Evolutionary conservation across 2,888 invertebrate species (phyloP).

Genomic region (Cosmopolites sordidus): DNA sequence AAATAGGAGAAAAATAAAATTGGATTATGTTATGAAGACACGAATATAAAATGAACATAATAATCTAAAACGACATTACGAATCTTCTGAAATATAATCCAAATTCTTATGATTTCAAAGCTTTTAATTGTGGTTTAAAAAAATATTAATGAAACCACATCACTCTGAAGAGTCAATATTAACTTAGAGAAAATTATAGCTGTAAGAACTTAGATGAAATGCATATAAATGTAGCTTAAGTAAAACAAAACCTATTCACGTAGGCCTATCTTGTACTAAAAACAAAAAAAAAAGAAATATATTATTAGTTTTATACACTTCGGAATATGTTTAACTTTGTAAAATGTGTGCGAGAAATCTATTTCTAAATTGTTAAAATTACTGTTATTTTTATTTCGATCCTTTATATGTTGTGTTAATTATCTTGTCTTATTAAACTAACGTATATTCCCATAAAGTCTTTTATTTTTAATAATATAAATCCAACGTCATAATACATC

Average conservation of each 20-base stretch:
- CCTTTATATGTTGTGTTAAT: slow-evolving; percentile 28
- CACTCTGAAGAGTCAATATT: slow-evolving; percentile 49
- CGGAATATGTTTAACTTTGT: slow-evolving; percentile 41
- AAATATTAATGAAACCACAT: slow-evolving; percentile 34
- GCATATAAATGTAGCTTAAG: slow-evolving; percentile 38
- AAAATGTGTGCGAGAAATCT: slow-evolving; percentile 32
- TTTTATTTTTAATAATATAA: slow-evolving; percentile 7
- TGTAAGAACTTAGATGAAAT: slow-evolving; percentile 38
- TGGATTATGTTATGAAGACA: no score
- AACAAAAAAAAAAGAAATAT: slow-evolving; percentile 32
- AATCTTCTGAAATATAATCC: slow-evolving; percentile 5
- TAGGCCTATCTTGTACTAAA: slow-evolving; percentile 47
- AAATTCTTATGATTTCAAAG: slow-evolving; percentile 28
- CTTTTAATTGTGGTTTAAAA: slow-evolving; percentile 38
- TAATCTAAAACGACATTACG: neutral
- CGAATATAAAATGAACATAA: no score
- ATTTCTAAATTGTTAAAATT: slow-evolving; percentile 30
- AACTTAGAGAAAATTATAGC: slow-evolving; percentile 40
- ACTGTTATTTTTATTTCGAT: slow-evolving; percentile 33
- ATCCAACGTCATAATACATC: neutral
- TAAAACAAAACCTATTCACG: slow-evolving; percentile 35
- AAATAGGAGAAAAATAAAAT: no score
- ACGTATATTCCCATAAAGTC: slow-evolving; percentile 40
- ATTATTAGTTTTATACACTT: slow-evolving; percentile 43
- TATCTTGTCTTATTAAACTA: slow-evolving; percentile 33